A percentile compares a stretch with the other conserved stretches of the same genome.
Conservation (phyloP, 2,888 invertebrate species). For the Microplitis manilae region DNA sequence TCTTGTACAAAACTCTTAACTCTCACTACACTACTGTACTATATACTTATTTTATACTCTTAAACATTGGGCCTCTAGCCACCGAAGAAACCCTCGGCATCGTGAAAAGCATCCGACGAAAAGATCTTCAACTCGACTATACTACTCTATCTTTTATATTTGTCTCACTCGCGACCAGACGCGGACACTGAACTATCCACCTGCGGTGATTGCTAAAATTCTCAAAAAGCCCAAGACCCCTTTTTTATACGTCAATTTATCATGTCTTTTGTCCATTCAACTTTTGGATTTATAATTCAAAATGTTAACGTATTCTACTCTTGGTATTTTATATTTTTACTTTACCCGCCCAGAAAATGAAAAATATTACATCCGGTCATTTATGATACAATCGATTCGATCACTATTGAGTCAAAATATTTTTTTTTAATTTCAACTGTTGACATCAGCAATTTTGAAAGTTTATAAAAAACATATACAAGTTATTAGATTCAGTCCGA, state of each 20-base stretch:
- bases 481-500: no score
- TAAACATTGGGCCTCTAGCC: neutral
- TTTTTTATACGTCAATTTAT: slow-evolving; percentile 22
- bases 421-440: no score
- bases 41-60: slow-evolving; percentile 41
- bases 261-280: slow-evolving; percentile 24
- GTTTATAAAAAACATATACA: no score
- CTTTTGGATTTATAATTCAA: neutral
- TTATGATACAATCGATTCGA: neutral
- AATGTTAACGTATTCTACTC: neutral
- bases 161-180: slow-evolving; percentile 16
- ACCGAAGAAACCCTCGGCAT: slow-evolving; percentile 31
- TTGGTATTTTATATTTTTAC: neutral
- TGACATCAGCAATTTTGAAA: no score
- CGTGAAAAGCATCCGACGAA: slow-evolving; percentile 13
- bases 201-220: slow-evolving; percentile 35
- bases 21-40: slow-evolving; percentile 36
- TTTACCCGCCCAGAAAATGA: no score
- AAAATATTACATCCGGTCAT: no score
- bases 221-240: neutral
- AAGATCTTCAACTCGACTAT: neutral
- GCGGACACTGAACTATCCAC: slow-evolving; percentile 10
- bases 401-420: neutral
- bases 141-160: slow-evolving; percentile 21
- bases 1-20: slow-evolving; percentile 28